Evolutionary conservation across 2,888 invertebrate species (phyloP).

Genomic region (Nemotelus nigrinus): DNA sequence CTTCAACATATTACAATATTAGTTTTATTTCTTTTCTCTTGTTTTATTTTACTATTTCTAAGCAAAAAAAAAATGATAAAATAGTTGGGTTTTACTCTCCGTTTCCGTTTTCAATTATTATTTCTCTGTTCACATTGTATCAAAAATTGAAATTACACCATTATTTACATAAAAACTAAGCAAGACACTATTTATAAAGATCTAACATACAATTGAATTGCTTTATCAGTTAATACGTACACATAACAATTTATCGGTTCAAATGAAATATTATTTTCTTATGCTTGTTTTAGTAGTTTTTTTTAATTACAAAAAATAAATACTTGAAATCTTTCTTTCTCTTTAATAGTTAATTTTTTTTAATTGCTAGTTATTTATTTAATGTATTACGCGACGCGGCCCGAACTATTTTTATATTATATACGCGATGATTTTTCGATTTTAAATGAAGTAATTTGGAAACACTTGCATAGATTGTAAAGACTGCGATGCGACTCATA

Average conservation of each 20-base stretch:
- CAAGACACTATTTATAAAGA: slow-evolving; percentile 21
- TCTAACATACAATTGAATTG: slow-evolving; percentile 22
- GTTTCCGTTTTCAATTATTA: slow-evolving; percentile 2
- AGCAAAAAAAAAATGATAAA: slow-evolving; percentile 29
- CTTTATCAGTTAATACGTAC: slow-evolving; percentile 27
- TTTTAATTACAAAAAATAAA: slow-evolving; percentile 26
- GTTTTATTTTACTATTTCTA: slow-evolving; percentile 20
- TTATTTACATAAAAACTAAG: slow-evolving; percentile 20
- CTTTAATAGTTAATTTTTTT: slow-evolving; percentile 45
- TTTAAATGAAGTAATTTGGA: neutral
- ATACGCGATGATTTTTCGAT: slow-evolving; percentile 12
- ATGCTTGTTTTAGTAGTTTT: neutral
- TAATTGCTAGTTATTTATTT: slow-evolving; percentile 34
- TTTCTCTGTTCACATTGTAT: neutral
- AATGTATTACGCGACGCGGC: slow-evolving; percentile 50
- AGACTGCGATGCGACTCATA: neutral
- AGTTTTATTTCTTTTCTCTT: slow-evolving; percentile 15
- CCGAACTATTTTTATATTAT: slow-evolving; percentile 43
- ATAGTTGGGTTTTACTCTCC: slow-evolving; percentile 21
- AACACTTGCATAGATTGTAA: neutral
- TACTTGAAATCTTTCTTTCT: slow-evolving; percentile 42
- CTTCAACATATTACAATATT: slow-evolving; percentile 33
- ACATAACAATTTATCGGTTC: slow-evolving; percentile 3
- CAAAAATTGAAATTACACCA: slow-evolving; percentile 8
- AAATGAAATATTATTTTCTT: slow-evolving; percentile 50